Conservation (phyloP, 1,140 invertebrate species). For the Nixonia krombeini region DNA sequence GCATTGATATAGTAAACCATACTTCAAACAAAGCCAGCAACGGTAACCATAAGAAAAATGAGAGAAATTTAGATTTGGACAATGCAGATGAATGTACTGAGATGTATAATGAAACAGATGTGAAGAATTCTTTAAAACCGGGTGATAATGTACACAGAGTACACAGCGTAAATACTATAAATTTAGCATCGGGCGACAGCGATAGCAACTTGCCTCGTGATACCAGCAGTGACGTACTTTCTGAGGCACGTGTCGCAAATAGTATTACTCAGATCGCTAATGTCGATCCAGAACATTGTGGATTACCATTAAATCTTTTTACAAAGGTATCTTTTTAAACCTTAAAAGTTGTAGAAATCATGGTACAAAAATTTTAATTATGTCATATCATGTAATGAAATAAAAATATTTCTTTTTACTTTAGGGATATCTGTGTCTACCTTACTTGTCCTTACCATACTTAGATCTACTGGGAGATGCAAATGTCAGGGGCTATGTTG, state of each 20-base stretch:
- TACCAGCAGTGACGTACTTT: constrained; percentile 75
- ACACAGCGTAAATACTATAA: constrained; percentile 63
- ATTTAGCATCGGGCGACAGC: constrained; percentile 61
- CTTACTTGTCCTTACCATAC: constrained; percentile 96
- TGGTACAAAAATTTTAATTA: too few relatives aligned
- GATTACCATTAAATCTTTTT: constrained; percentile 91
- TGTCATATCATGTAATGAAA: background rate
- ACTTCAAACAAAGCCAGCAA: constrained; percentile 39
- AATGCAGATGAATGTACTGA: constrained; percentile 52
- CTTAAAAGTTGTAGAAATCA: background rate
- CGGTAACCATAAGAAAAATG: constrained; percentile 45
- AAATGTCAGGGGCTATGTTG: constrained; percentile 91
- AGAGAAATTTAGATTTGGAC: constrained; percentile 52
- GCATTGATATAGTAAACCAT: constrained; percentile 50
- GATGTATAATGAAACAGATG: constrained; percentile 32
- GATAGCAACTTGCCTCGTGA: constrained; percentile 74
- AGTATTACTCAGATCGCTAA: constrained; percentile 74
- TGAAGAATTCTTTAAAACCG: constrained; percentile 24
- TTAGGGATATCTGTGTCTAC: constrained; percentile 93
- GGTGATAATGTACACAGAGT: constrained; percentile 62
- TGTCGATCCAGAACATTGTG: constrained; percentile 82
- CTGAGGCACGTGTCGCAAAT: constrained; percentile 71
- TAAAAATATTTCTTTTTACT: constrained; percentile 25
- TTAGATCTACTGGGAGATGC: constrained; percentile 92
- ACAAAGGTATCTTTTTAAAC: constrained; percentile 76